A percentile compares a stretch with the other conserved stretches of the same genome.
Evolutionary conservation across 2,888 invertebrate genomes (phyloP).

Genomic region (Lomographa bimaculata): DNA sequence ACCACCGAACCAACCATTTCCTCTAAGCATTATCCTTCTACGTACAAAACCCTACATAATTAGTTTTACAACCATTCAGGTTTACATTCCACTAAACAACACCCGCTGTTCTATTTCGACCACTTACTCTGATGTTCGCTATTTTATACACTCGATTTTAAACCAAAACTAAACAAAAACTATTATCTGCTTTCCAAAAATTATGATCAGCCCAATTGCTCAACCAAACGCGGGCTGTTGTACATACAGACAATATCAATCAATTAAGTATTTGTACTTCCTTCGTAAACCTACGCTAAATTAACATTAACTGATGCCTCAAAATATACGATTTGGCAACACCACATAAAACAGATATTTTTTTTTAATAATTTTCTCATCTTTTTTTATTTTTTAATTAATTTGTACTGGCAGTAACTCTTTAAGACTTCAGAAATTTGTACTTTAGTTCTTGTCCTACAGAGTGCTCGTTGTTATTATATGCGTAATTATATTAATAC

Average conservation of each 20-base stretch:
- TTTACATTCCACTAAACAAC: conserved; percentile 60
- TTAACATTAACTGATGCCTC: conserved; percentile 65
- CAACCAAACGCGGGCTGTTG: conserved; percentile 50
- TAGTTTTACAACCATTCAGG: conserved; percentile 83
- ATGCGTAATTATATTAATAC: conserved; percentile 40
- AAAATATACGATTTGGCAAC: conserved; percentile 80
- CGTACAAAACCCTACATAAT: conserved; percentile 80
- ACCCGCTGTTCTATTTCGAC: conserved; percentile 50
- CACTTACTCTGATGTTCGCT: conserved; percentile 57
- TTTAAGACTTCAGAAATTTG: conserved; percentile 79
- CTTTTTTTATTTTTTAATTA: conserved; percentile 56
- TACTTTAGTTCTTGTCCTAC: conserved; percentile 70
- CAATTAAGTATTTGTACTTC: conserved; percentile 61
- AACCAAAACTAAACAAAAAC: conserved; percentile 40
- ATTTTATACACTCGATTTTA: conserved; percentile 51
- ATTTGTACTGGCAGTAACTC: conserved; percentile 81
- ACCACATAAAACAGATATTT: conserved; percentile 70
- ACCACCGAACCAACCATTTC: conserved; percentile 77
- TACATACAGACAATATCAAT: conserved; percentile 42
- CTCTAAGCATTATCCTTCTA: conserved; percentile 79
- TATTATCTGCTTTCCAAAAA: conserved; percentile 28
- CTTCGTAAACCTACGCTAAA: conserved; percentile 68
- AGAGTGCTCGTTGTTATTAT: conserved; percentile 69
- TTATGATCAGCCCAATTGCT: conserved; percentile 31
- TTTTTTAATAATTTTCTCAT: conserved; percentile 37